Evolutionary conservation across 30 jellyfish, hydroid and myxozoan species (phyloP), one percentile per base, ranked within the genome.

Genomic region (Hydra vulgaris): DNA sequence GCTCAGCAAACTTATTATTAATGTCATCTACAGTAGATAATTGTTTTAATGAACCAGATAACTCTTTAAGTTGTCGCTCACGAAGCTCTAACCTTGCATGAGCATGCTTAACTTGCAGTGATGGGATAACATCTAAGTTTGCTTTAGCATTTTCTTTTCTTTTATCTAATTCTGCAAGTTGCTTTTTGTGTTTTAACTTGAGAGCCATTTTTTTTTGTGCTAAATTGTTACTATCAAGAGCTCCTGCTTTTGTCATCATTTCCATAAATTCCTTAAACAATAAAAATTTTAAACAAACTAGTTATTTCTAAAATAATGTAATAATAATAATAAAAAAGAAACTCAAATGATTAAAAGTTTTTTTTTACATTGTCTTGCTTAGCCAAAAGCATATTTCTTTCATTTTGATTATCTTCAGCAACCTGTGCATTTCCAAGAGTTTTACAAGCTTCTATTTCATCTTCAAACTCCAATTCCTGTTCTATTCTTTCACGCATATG

Each of bases 401-500:
- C 90, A 0, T 74, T 78, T 66, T 83, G 95, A 21, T 96, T 82
- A 8, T 55, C 75, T 54, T 92, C 98, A 23, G 79, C 87, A 15
- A 87, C 77, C 18, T 78, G 85, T 0, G 94, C 95, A 5, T 79
- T 89, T 0, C 81, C 76, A 61, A 83, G 87, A 25, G 80, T 79
- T 17, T 94, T 78, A 16, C 95, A 89, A 24, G 89, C 78, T 24
- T 92, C 98, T 74, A 24, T 69, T 70, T 92, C 98, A 53, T 83
- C 79, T 8, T 83, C 85, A 67, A 84, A 92, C 81, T 68, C 84
- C 80, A 84, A 95, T 78, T 92, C 98, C 72, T 83, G 85, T 66
- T 84, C 95, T 15, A 92, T 87, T 68, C 98, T 81, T 67, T 92
- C 98, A 26, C 95, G 89, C 96, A 92, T 85, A 74, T 92, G 98